Evolutionary conservation across 2,113 vertebrate genomes (phyloP), one percentile per base, ranked within the genome.

Genomic region (Aptenodytes patagonicus): DNA sequence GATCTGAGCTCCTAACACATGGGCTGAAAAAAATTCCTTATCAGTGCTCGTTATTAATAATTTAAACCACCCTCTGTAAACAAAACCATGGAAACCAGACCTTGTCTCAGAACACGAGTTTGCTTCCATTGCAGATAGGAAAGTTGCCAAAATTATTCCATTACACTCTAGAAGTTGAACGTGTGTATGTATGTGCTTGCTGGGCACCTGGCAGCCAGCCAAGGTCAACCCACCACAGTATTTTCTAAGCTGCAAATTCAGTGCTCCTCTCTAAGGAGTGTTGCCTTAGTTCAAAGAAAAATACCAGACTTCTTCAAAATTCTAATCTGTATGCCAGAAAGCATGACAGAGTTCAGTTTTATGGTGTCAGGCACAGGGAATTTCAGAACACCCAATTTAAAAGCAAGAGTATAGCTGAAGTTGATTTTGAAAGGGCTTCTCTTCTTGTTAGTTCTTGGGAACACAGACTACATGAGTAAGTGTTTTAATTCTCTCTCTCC

Each of bases 51-150:
- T 6, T 85, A 71, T 1, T 69, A 58, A n/a, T 57, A 62, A 88
- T 77, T 95, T 84, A 96, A 83, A 82, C 47, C 62, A 77, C 22
- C n/a, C 47, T 75, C 55, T 76, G 46, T 81, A 93, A 94, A 93
- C 1, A 6, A 91, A 66, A 55, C 31, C 49, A 79, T 16, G n/a
- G 75, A 92, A 96, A 90, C 36, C 10, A 13, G 42, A 70, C 29
- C 44, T 57, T 86, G 70, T 64, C 54, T 88, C 58, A 80, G 55
- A 73, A 80, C 21, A 65, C 1, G 26, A 62, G 21, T 73, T 80
- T 75, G 47, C 36, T 54, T 94, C 49, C 38, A 46, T 0, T 79
- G 52, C 64, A 91, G 70, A 78, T 6, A 88, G 22, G 60, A 80
- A 83, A 83, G 42, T 34, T 81, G 73, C 77, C 80, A 85, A 47